These are phyloP conservation scores for Elegia similella DNA, from an alignment of 2,888 invertebrate species.

Conservation along the genomic window DNA sequence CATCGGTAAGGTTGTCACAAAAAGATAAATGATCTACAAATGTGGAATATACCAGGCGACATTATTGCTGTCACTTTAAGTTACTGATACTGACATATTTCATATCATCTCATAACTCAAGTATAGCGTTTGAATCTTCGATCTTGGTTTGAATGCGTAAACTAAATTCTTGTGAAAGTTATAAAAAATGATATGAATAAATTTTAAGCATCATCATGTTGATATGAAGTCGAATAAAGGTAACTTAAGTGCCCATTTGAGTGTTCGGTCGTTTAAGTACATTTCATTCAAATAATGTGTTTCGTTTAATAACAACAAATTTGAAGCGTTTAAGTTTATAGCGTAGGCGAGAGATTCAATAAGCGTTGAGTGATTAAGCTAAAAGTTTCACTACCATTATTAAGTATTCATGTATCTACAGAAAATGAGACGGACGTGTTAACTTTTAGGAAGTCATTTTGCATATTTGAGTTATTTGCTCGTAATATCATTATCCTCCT, in stretches of 20 bases:
- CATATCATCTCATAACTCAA: not conserved
- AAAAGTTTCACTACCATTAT: not conserved
- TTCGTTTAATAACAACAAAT: conserved; percentile 1
- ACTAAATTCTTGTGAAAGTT: not conserved
- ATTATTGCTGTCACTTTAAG: conserved; percentile 51
- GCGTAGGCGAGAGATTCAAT: not conserved
- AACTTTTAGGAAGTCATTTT: too few relatives aligned
- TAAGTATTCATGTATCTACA: not conserved
- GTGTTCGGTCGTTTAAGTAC: not conserved
- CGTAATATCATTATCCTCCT: too few relatives aligned
- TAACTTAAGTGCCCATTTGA: not conserved
- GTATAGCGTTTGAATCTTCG: not conserved
- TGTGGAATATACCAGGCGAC: conserved; percentile 58
- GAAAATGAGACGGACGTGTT: too few relatives aligned
- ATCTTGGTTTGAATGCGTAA: not conserved
- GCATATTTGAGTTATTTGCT: too few relatives aligned
- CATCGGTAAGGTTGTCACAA: conserved; percentile 63
- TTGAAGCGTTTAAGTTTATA: not conserved
- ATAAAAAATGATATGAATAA: not conserved
- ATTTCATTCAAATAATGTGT: not conserved
- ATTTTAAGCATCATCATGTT: not conserved
- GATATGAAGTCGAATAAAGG: not conserved
- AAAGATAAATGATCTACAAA: conserved; percentile 62
- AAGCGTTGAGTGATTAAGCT: not conserved
- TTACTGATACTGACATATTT: not conserved